Base-by-base conservation (phyloP, 2,797 vertebrate species). In the Melanotaenia parkinsoni region DNA sequence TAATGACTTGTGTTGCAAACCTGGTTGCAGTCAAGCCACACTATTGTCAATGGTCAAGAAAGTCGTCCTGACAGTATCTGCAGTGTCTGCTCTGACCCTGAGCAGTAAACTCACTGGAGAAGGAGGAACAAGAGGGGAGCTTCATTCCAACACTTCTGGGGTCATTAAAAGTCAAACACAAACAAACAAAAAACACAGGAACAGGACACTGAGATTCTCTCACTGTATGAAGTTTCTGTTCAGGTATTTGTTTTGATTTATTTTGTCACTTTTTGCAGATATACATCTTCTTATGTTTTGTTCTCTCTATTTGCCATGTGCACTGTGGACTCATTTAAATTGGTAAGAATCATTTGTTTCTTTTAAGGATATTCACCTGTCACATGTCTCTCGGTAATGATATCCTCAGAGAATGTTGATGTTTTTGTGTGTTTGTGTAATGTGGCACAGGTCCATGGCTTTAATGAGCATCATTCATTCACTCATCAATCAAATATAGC, bases 381-480 rank as follows among this genome's bases (percentile, higher is more conserved):
- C 57, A 22, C 47, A 43, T 67, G 30, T 63, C 35, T 74, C 45
- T 77, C 64, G 24, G 57, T 83, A 80, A 86, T 85, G 38, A 73
- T 51, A 66, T 67, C 78, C 70, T 81, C 62, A 37, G 30, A 50
- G 70, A 59, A 74, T 50, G 54, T 43, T 78, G 61, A 54, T 60
- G 71, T 75, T 78, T 30, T 60, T 79, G 53, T 38, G 32, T 64
- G 32, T 72, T 12, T 63, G 12, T 63, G 62, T 22, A 24, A 47
- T 20, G 63, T 43, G 56, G 53, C 38, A 35, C 60, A 65, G 64
- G 67, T 67, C 81, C 74, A 84, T 45, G 40, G 59, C 66, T 76
- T 79, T 86, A 89, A 89, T 83, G 82, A 90, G 79, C 70, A 74
- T 66, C 66, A 63, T 81, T 70, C 65, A 66, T 77, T 87, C 73